A percentile compares a stretch with the other conserved stretches of the same genome.
Evolutionary conservation across 2,888 invertebrate species (phyloP).

Genomic region (Lordiphosa fenestrarum): DNA sequence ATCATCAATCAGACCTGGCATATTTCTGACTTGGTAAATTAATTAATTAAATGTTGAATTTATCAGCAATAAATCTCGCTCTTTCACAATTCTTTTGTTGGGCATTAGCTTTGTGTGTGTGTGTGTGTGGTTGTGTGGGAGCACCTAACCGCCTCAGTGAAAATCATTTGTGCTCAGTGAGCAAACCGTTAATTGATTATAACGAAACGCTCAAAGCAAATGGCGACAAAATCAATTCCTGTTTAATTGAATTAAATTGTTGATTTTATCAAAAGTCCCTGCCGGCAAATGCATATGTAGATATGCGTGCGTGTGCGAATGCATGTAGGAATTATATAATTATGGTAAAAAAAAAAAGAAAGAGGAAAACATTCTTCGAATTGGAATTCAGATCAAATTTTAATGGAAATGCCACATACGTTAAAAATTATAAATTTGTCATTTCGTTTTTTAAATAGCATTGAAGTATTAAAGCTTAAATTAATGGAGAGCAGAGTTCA

Average conservation of each 20-base stretch:
- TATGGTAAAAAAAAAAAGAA: background rate
- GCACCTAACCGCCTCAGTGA: slow-evolving; percentile 24
- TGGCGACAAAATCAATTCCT: slow-evolving; percentile 50
- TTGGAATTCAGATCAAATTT: background rate
- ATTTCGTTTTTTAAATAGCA: too few relatives aligned
- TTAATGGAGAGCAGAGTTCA: too few relatives aligned
- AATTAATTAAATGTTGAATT: slow-evolving; percentile 2
- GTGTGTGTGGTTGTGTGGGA: slow-evolving; percentile 14
- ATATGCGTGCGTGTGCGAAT: slow-evolving; percentile 14
- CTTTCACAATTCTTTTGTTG: background rate
- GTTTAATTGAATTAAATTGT: slow-evolving; percentile 62
- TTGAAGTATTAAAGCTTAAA: too few relatives aligned
- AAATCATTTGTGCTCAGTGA: slow-evolving; percentile 50
- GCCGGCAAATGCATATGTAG: slow-evolving; percentile 23
- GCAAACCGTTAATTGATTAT: slow-evolving; percentile 34
- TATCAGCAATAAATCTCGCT: too few relatives aligned
- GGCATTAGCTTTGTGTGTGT: background rate
- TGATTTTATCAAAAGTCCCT: slow-evolving; percentile 54
- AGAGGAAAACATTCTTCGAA: background rate
- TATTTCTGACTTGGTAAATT: slow-evolving; percentile 16
- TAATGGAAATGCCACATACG: background rate
- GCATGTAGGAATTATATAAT: background rate
- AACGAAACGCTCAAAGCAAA: slow-evolving; percentile 4
- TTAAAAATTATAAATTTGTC: too few relatives aligned
- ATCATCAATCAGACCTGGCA: slow-evolving; percentile 8